Conservation (phyloP, 2,113 vertebrate genomes). For the Lepisosteus oculatus region DNA sequence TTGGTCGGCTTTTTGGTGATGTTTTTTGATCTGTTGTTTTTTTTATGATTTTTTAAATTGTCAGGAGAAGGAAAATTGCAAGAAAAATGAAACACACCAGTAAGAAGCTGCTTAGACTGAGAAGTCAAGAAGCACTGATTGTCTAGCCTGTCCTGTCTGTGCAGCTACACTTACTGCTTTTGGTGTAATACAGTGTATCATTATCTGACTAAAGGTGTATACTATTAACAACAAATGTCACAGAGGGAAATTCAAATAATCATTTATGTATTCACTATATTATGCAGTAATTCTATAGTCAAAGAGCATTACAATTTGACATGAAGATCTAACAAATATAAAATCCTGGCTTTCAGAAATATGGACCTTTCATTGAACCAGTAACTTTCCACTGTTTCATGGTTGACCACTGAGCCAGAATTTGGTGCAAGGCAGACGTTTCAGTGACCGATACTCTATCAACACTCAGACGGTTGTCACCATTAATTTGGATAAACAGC, state of each 20-base stretch:
- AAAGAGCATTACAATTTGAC: no score
- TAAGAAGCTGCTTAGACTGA: slow-evolving; percentile 22
- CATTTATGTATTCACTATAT: no score
- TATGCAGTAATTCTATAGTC: no score
- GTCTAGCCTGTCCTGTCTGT: not conserved
- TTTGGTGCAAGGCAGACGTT: no score
- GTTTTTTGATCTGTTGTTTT: not conserved
- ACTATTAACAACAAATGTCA: not conserved
- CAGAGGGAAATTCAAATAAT: slow-evolving; percentile 10
- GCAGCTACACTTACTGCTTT: not conserved
- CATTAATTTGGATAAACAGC: no score
- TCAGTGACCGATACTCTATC: no score
- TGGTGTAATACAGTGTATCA: not conserved
- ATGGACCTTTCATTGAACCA: no score
- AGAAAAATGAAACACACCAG: slow-evolving; percentile 7
- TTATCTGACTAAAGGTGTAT: not conserved
- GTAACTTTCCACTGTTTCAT: no score
- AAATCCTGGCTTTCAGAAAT: no score
- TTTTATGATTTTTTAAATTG: not conserved
- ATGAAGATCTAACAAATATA: no score
- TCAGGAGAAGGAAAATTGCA: slow-evolving; percentile 1
- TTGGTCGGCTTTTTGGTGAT: not conserved
- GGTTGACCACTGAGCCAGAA: no score
- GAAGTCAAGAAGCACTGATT: not conserved
- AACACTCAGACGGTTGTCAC: no score